phyloP scores from a whole-genome alignment of 2,888 invertebrate species.

The Metalampra italica region DNA sequence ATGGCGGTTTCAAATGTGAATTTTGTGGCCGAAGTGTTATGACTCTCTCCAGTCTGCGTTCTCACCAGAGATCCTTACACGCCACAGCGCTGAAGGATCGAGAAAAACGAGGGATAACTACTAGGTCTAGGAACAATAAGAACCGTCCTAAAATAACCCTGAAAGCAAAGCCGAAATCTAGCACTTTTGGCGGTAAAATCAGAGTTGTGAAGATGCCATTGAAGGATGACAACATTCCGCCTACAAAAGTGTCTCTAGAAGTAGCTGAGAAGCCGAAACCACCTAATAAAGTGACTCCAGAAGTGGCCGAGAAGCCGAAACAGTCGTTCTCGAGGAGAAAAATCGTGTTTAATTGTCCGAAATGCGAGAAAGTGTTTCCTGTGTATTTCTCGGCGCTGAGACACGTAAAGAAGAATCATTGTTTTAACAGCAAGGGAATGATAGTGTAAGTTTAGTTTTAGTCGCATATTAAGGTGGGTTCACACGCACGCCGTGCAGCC shows the following conservation, averaged over 20 bases:
- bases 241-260: neutral
- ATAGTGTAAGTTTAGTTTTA: slow-evolving; percentile 48
- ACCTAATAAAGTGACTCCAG: neutral
- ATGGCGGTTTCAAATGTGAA: slow-evolving; percentile 38
- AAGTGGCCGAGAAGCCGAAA: slow-evolving; percentile 1
- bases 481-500: no score
- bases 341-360: slow-evolving; percentile 49
- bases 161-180: no score
- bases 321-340: slow-evolving; percentile 11
- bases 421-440: slow-evolving; percentile 27
- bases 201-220: neutral
- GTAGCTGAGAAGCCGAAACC: neutral
- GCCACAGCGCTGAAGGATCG: slow-evolving; percentile 15
- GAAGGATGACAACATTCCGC: neutral
- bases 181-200: neutral
- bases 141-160: neutral
- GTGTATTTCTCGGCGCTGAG: slow-evolving; percentile 43
- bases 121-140: neutral
- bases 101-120: slow-evolving; percentile 8
- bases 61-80: slow-evolving; percentile 37
- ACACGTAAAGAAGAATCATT: slow-evolving; percentile 55
- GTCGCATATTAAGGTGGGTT: slow-evolving; percentile 1
- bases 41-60: slow-evolving; percentile 31
- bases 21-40: slow-evolving; percentile 41
- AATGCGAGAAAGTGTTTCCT: slow-evolving; percentile 36